These are phyloP conservation scores for Erpobdella octoculata DNA, from an alignment of 2,888 invertebrate genomes.

Conservation along the genomic window DNA sequence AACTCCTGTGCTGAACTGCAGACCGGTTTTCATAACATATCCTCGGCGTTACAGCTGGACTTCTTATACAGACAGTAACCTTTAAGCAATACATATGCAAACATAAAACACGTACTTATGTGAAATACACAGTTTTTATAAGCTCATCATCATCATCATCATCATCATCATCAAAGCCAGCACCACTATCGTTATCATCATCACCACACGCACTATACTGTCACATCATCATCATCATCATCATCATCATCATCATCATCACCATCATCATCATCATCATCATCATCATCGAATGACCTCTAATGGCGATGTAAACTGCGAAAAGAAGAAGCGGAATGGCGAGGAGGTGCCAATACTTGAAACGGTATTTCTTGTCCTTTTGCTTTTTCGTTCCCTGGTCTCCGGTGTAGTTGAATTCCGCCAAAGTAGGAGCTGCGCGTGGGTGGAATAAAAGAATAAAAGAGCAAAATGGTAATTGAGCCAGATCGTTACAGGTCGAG, in stretches of 20 bases:
- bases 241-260: not conserved
- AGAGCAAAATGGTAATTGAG: not conserved
- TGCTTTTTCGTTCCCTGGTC: not conserved
- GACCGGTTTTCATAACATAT: no score
- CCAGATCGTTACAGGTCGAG: not conserved
- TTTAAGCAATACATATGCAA: no score
- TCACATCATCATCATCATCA: not conserved
- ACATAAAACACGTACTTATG: no score
- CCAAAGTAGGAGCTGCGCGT: not conserved
- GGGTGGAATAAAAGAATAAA: not conserved
- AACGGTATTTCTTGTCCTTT: no score
- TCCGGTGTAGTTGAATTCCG: not conserved
- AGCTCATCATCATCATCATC: not conserved
- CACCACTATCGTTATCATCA: not conserved
- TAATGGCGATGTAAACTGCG: not conserved
- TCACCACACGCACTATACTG: not conserved
- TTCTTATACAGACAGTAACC: no score
- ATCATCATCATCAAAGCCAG: not conserved
- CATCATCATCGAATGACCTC: not conserved
- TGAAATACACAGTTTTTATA: no score
- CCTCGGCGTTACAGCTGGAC: no score
- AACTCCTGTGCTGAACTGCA: no score
- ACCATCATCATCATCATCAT: not conserved
- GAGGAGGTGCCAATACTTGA: no score
- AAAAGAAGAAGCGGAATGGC: not conserved